phyloP scores from a whole-genome alignment of 2,797 vertebrate species.

The Gallinago solitaria region DNA sequence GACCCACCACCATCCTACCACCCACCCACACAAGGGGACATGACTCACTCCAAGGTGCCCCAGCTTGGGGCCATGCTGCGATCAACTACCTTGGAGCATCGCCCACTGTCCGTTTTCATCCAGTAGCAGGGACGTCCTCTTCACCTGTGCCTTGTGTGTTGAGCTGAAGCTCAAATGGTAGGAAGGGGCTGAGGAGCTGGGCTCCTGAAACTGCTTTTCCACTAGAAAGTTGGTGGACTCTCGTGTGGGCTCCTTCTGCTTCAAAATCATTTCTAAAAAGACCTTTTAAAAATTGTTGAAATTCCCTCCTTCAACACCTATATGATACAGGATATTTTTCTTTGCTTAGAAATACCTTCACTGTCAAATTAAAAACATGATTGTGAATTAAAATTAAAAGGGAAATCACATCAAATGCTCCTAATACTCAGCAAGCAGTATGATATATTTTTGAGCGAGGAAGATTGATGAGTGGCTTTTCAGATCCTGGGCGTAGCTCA shows the following conservation, averaged over 20 bases:
- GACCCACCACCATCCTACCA: background rate
- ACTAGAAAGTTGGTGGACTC: background rate
- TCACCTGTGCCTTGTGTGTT: background rate
- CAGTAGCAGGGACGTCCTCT: background rate
- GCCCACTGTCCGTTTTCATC: background rate
- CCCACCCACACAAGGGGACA: accelerated
- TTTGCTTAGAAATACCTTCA: background rate
- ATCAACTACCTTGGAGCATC: accelerated
- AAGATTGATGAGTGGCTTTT: background rate
- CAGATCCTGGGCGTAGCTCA: background rate
- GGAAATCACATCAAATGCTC: background rate
- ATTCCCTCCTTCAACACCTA: background rate
- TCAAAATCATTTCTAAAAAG: background rate
- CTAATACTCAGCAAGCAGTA: background rate
- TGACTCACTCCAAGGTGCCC: background rate
- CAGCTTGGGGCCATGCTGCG: background rate
- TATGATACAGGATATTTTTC: background rate
- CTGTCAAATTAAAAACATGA: background rate
- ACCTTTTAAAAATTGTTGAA: background rate
- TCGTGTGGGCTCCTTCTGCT: background rate
- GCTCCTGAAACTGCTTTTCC: background rate
- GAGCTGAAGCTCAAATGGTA: background rate
- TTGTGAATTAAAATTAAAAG: background rate
- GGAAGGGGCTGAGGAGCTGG: background rate
- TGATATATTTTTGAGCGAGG: background rate